phyloP scores from a whole-genome alignment of 2,888 invertebrate genomes.

The Mesorhabditis spiculigera region DNA sequence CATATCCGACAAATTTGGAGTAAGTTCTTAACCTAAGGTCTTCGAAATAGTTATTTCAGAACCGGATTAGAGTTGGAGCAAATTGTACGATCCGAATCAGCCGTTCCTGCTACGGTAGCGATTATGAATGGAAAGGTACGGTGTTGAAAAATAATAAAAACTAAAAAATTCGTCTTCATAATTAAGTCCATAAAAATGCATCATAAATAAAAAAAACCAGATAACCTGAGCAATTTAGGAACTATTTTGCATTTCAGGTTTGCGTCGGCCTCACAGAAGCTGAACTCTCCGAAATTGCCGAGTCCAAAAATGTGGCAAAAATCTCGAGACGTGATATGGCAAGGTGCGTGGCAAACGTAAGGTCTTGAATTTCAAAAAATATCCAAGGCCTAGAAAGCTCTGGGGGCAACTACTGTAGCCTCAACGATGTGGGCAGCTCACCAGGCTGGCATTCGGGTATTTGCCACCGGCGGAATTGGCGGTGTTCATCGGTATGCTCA shows the following conservation, averaged over 20 bases:
- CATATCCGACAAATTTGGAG: slow-evolving; percentile 82
- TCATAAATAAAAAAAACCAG: no score
- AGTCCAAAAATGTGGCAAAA: slow-evolving; percentile 69
- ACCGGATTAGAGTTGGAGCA: slow-evolving; percentile 80
- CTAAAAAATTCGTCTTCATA: no score
- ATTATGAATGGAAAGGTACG: slow-evolving; percentile 71
- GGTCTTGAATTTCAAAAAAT: neutral
- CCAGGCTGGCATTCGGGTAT: slow-evolving; percentile 77
- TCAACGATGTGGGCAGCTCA: slow-evolving; percentile 84
- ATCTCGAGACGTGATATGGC: slow-evolving; percentile 70
- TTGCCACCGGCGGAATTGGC: slow-evolving; percentile 88
- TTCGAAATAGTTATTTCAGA: slow-evolving; percentile 50
- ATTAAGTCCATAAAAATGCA: no score
- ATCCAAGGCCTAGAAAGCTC: neutral
- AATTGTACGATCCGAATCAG: slow-evolving; percentile 70
- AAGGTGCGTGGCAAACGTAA: slow-evolving; percentile 37
- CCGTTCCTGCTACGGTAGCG: slow-evolving; percentile 86
- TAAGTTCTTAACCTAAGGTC: slow-evolving; percentile 35
- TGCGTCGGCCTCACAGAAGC: slow-evolving; percentile 64
- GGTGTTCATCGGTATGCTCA: slow-evolving; percentile 90
- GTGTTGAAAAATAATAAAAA: no score
- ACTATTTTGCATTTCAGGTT: slow-evolving; percentile 22
- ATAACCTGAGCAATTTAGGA: no score
- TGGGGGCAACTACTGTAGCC: slow-evolving; percentile 91
- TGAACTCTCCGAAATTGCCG: slow-evolving; percentile 71